phyloP scores from a whole-genome alignment of 2,888 invertebrate genomes.

The Micropterix aruncella region DNA sequence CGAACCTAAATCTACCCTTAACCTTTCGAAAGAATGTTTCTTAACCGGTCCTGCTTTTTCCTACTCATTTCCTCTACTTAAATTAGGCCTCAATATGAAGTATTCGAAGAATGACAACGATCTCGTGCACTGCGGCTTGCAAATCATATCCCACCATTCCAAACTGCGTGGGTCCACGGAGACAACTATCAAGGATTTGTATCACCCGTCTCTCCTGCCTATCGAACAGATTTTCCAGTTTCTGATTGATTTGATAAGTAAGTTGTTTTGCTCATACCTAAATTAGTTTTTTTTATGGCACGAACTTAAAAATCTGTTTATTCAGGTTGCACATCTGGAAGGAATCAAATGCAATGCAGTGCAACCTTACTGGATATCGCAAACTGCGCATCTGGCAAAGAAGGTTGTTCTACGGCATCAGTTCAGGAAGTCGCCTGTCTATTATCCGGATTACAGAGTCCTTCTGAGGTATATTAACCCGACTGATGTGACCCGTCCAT shows the following conservation, averaged over 20 bases:
- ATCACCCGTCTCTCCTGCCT: slow-evolving; percentile 68
- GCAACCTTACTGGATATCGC: slow-evolving; percentile 73
- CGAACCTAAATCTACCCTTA: slow-evolving; percentile 8
- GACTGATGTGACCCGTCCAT: too few relatives aligned
- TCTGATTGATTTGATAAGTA: slow-evolving; percentile 62
- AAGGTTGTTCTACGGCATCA: slow-evolving; percentile 45
- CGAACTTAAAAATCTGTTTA: too few relatives aligned
- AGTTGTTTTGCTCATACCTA: too few relatives aligned
- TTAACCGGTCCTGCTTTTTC: slow-evolving; percentile 67
- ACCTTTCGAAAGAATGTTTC: slow-evolving; percentile 17
- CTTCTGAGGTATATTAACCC: slow-evolving; percentile 30
- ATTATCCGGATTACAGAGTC: slow-evolving; percentile 61
- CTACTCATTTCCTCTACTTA: slow-evolving; percentile 68
- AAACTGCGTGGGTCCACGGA: slow-evolving; percentile 36
- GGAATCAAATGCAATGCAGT: slow-evolving; percentile 64
- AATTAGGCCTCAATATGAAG: slow-evolving; percentile 37
- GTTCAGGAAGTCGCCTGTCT: slow-evolving; percentile 63
- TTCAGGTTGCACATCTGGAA: slow-evolving; percentile 46
- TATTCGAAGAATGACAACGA: slow-evolving; percentile 34
- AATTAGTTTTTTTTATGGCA: too few relatives aligned
- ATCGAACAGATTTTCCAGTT: slow-evolving; percentile 68
- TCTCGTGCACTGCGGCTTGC: slow-evolving; percentile 43
- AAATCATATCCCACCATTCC: slow-evolving; percentile 60
- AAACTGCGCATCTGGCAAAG: slow-evolving; percentile 52
- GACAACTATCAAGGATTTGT: slow-evolving; percentile 31